Evolutionary conservation across 2,888 invertebrate species (phyloP), one percentile per base, ranked within the genome.

Genomic region (Acrobasis suavella): DNA sequence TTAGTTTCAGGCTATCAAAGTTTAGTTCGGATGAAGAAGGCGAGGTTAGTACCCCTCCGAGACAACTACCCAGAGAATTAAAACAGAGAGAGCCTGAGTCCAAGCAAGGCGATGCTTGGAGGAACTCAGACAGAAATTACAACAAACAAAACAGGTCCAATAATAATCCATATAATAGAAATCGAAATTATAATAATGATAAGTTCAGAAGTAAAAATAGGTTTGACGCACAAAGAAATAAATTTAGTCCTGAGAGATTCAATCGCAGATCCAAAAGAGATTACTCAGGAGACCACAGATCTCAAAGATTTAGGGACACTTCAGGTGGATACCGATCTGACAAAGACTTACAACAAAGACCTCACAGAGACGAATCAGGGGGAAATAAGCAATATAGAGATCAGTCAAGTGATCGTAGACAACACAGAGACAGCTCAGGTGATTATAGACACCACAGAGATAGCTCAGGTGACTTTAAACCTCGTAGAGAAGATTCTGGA

Each of bases 1-100:
- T 51, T 39, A 64, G 62, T 64, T 62, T 50, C 39, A 69, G 71
- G 49, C 65, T 42, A 8, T 64, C 67, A 10, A 78, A 71, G 64
- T 78, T 78, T 63, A 84, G 82, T 74, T 78, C 85, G 32, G 85
- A 87, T 72, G 87, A 87, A 66, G 87, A 86, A 67, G 68, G 62
- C 65, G 74, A 81, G 64, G 65, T 69, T 51, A 62, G 65, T 56
- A 67, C 51, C 38, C 64, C 62, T 50, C 46, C 46, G 3, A 46
- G 14, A 46, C 7, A 32, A 42, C 67, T 67, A 63, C 51, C 64
- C 12, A 46, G 46, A 60, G 63, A 64, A 55, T 58, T 16, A 67
- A 69, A 55, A 37, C 58, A 58, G 67, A 65, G 60, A 76, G 67
- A 70, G 59, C 65, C 62, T 46, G 52, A 39, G 17, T 60, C 64